A percentile compares a stretch with the other conserved stretches of the same genome.
Evolutionary conservation across 2,888 invertebrate species (phyloP).

Genomic region (Omphaloscelis lunosa): DNA sequence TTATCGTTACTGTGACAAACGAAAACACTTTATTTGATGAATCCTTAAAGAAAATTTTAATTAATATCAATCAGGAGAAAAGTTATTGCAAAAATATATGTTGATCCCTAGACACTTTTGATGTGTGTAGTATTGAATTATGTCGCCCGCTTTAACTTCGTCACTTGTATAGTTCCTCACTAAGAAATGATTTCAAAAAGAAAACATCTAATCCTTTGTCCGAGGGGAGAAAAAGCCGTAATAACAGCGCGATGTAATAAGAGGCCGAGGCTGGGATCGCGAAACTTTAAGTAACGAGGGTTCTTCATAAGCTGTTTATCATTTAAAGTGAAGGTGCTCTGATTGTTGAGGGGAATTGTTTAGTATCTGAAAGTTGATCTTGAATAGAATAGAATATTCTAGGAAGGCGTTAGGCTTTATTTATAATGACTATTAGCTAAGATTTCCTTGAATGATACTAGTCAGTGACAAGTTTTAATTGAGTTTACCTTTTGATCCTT

Average conservation of each 20-base stretch:
- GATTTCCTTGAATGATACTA: background rate
- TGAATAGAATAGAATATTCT: background rate
- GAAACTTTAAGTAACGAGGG: conserved; percentile 54
- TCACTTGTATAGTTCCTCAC: conserved; percentile 25
- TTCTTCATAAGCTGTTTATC: conserved; percentile 54
- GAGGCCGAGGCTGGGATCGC: conserved; percentile 28
- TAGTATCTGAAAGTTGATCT: conserved; percentile 5
- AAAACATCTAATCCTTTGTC: conserved; percentile 55
- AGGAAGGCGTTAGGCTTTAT: background rate
- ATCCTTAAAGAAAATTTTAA: too few species aligned
- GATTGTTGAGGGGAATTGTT: conserved; percentile 18
- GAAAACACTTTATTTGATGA: too few species aligned
- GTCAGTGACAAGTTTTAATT: background rate
- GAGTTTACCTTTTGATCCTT: background rate
- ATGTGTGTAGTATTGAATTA: background rate
- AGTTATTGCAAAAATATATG: too few species aligned
- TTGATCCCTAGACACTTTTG: too few species aligned
- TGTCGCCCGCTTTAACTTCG: background rate
- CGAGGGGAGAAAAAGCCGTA: conserved; percentile 49
- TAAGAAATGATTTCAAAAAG: conserved; percentile 58
- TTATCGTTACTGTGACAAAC: too few species aligned
- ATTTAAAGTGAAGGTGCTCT: conserved; percentile 47
- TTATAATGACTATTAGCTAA: background rate
- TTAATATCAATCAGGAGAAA: too few species aligned
- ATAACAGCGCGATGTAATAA: conserved; percentile 56